Evolutionary conservation across 2,888 invertebrate species (phyloP), one percentile per base, ranked within the genome.

Genomic region (Elegia similella): DNA sequence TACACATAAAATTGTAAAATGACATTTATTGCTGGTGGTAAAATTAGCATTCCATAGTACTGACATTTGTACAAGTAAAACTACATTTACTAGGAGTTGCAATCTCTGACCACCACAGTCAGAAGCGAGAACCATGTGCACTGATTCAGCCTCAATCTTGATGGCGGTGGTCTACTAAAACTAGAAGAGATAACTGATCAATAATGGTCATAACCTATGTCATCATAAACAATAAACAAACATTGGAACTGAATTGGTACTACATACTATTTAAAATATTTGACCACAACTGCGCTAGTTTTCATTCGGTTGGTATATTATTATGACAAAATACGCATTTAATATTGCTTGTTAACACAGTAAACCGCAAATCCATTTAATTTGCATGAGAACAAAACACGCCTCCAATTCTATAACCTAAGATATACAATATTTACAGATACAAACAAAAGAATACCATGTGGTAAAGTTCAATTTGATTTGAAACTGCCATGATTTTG

Each of bases 371-470:
- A 29, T 29, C n/a, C n/a, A 29, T 47, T 46, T 42, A 46, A 29
- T n/a, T 29, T 29, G 10, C 17, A 30, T 17, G 52, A 53, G 52
- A 53, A 53, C 42, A 53, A 53, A 42, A 54, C 23, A 30, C 16
- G 30, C 46, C 46, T 55, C 38, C 34, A 23, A 32, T 17, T 17
- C 12, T 34, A 23, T 46, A 55, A 55, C 10, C 30, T 32, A 44
- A 55, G 30, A 17, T 55, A n/a, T 55, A 55, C 55, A 55, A 46
- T 55, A 55, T 55, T 46, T 55, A 55, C 55, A 55, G 30, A 29
- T 23, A 23, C 43, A 53, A 23, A 42, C 13, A 12, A 34, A n/a
- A 42, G 15, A 53, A 52, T 17, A 42, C 23, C 52, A n/a, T 23
- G 52, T 52, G 38, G 38, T 38, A 38, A 32, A 48, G 32, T 32